Evolutionary conservation across 1,140 invertebrate genomes (phyloP).

Genomic region (Pantala flavescens): DNA sequence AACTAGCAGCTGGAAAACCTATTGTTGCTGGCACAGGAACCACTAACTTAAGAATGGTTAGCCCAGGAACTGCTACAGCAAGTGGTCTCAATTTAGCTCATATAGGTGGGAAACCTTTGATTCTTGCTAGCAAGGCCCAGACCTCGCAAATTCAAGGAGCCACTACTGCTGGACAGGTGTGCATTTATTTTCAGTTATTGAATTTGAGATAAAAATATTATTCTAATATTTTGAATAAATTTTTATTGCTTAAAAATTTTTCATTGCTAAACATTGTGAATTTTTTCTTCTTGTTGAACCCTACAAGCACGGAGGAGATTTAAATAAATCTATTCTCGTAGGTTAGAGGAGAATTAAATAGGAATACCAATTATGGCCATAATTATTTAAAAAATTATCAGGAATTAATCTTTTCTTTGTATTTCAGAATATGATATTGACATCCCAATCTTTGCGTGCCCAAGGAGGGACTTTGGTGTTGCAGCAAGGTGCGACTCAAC

Average conservation of each 20-base stretch:
- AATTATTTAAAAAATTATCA: too few species aligned
- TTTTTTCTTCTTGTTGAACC: too few species aligned
- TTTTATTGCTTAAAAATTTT: too few species aligned
- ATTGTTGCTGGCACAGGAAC: constrained; percentile 10
- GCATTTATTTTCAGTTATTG: background rate
- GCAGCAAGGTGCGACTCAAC: constrained; percentile 34
- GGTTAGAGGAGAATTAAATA: too few species aligned
- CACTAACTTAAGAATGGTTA: constrained; percentile 12
- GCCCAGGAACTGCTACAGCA: constrained; percentile 32
- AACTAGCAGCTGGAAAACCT: constrained; percentile 18
- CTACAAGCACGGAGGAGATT: too few species aligned
- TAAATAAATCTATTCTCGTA: too few species aligned
- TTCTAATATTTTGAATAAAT: too few species aligned
- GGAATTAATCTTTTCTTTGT: too few species aligned
- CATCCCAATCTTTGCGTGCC: constrained; percentile 26
- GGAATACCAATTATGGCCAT: too few species aligned
- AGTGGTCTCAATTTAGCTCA: constrained; percentile 41
- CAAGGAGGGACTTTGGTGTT: constrained; percentile 24
- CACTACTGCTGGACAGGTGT: constrained; percentile 12
- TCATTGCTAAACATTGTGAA: too few species aligned
- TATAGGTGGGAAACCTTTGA: constrained; percentile 51
- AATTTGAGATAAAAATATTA: too few species aligned
- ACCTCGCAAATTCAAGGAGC: constrained; percentile 22
- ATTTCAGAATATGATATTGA: constrained; percentile 47
- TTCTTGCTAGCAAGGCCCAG: constrained; percentile 42